Evolutionary conservation across 2,888 invertebrate genomes (phyloP).

Genomic region (Erpobdella octoculata): DNA sequence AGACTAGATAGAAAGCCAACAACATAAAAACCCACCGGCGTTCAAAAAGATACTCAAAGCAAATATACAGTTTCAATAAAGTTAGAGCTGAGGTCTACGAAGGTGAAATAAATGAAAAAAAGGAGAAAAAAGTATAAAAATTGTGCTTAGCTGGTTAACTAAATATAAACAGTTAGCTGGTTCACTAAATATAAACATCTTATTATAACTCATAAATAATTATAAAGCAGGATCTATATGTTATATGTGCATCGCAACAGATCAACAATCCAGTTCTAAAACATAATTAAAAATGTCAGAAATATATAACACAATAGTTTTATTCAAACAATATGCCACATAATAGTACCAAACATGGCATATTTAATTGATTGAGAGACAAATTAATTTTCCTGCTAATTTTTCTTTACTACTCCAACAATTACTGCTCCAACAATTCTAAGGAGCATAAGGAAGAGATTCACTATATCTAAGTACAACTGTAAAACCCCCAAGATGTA

Average conservation of each 20-base stretch:
- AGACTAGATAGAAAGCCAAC: too few relatives aligned
- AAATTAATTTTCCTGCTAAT: neutral
- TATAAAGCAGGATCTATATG: neutral
- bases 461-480: constrained; percentile 62
- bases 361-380: neutral
- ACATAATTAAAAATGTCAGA: neutral
- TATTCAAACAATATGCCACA: neutral
- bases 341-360: neutral
- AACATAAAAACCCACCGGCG: too few relatives aligned
- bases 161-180: too few relatives aligned
- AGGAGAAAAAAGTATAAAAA: too few relatives aligned
- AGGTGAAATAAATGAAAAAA: too few relatives aligned
- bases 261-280: too few relatives aligned
- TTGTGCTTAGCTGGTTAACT: too few relatives aligned
- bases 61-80: too few relatives aligned
- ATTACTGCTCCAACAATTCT: constrained; percentile 71
- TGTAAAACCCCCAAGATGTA: constrained; percentile 61
- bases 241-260: neutral
- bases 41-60: too few relatives aligned
- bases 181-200: neutral
- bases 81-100: too few relatives aligned
- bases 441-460: constrained; percentile 59
- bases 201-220: neutral
- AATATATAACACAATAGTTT: neutral
- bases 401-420: constrained; percentile 14